These are phyloP conservation scores for Phodopus roborovskii DNA, from an alignment of 2,113 vertebrate genomes.

Conservation along the genomic window DNA sequence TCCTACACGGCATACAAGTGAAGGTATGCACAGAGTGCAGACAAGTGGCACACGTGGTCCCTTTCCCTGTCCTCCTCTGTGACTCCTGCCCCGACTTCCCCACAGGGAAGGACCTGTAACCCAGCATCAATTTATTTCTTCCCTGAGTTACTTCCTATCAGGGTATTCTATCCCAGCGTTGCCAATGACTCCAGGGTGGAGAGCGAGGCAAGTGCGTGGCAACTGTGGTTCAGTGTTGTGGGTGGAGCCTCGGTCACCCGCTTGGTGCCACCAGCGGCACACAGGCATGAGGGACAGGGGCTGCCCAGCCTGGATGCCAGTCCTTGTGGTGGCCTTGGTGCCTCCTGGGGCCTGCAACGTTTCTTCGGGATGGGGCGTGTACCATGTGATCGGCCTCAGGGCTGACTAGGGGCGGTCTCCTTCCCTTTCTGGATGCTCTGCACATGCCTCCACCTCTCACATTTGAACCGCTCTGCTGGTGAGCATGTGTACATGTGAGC, in stretches of 20 bases:
- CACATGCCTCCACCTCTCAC: accelerated
- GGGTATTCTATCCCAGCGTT: not conserved
- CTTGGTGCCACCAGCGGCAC: accelerated
- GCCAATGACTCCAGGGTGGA: too few relatives aligned
- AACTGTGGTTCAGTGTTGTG: accelerated
- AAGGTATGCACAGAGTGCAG: not conserved
- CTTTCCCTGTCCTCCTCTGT: too few relatives aligned
- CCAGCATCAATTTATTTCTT: not conserved
- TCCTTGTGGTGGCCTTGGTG: accelerated
- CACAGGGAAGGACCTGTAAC: not conserved
- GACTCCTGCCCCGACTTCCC: accelerated
- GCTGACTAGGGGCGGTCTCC: accelerated
- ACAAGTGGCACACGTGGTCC: too few relatives aligned
- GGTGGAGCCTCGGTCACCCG: too few relatives aligned
- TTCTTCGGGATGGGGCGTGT: not conserved
- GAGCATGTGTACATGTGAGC: not conserved
- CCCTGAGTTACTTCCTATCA: too few relatives aligned
- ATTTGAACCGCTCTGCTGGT: accelerated
- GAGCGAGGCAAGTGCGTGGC: accelerated
- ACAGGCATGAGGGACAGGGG: accelerated
- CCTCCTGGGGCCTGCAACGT: not conserved
- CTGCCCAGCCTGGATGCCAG: accelerated
- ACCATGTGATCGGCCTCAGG: not conserved
- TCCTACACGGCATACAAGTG: not conserved
- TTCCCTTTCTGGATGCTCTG: accelerated